phyloP scores from a whole-genome alignment of 2,797 vertebrate species.

The Tarsius wallacei region DNA sequence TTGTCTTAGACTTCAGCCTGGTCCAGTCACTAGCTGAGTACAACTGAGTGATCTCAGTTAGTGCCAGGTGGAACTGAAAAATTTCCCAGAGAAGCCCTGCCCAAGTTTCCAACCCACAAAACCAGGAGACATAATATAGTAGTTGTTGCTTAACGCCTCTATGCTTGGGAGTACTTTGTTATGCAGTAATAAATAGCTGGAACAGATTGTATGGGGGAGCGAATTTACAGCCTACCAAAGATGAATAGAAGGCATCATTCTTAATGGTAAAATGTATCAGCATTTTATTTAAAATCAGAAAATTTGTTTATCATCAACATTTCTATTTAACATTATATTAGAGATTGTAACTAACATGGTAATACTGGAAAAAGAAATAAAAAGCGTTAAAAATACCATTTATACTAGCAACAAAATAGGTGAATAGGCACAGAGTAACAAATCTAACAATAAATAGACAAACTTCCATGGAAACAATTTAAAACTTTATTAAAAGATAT shows the following conservation, averaged over 20 bases:
- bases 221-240: not conserved
- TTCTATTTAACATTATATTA: not conserved
- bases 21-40: slow-evolving; percentile 39
- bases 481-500: slow-evolving; percentile 13
- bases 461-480: not conserved
- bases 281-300: slow-evolving; percentile 40
- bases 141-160: slow-evolving; percentile 2
- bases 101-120: slow-evolving; percentile 41
- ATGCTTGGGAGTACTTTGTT: slow-evolving; percentile 25
- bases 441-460: slow-evolving; percentile 14
- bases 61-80: not conserved
- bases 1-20: slow-evolving; percentile 48
- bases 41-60: slow-evolving; percentile 38
- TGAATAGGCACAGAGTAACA: not conserved
- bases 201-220: not conserved
- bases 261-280: slow-evolving; percentile 7
- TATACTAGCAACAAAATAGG: not conserved
- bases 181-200: slow-evolving; percentile 15
- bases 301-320: not conserved
- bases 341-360: not conserved
- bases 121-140: not conserved
- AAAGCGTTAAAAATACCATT: not conserved
- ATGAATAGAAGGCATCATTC: not conserved
- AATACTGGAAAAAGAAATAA: not conserved
- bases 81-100: slow-evolving; percentile 1